Evolutionary conservation across 2,797 vertebrate genomes (phyloP).

Genomic region (Rhincodon typus): DNA sequence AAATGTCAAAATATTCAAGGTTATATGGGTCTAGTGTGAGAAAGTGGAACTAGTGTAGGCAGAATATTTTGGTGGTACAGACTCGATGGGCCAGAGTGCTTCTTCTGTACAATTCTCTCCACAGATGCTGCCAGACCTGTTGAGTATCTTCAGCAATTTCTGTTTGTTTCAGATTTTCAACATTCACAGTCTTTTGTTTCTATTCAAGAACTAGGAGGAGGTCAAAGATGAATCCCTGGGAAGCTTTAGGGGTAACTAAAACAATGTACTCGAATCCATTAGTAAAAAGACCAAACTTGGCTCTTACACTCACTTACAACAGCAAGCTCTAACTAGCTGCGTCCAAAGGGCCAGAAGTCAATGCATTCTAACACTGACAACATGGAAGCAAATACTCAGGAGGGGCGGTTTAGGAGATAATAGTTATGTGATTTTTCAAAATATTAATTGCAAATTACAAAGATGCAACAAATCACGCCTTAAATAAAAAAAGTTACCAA

Average conservation of each 20-base stretch:
- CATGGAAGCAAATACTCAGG: background rate
- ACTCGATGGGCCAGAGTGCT: too few species aligned
- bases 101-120: too few species aligned
- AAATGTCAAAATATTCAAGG: too few species aligned
- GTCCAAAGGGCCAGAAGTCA: background rate
- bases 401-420: background rate
- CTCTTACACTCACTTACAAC: background rate
- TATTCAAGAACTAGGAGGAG: background rate
- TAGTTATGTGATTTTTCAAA: background rate
- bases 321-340: background rate
- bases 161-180: too few species aligned
- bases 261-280: background rate
- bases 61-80: too few species aligned
- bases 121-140: too few species aligned
- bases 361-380: background rate
- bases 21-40: too few species aligned
- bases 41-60: too few species aligned
- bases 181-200: too few species aligned
- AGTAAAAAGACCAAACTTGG: background rate
- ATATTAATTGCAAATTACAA: background rate
- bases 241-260: background rate
- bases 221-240: background rate
- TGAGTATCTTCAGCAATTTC: too few species aligned
- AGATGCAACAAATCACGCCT: background rate
- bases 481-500: background rate